Percentiles rank a stretch among this genome's conserved stretches.
These are phyloP conservation scores for Leptodactylus fallax DNA, from an alignment of 2,797 vertebrate species.

Conservation along the genomic window DNA sequence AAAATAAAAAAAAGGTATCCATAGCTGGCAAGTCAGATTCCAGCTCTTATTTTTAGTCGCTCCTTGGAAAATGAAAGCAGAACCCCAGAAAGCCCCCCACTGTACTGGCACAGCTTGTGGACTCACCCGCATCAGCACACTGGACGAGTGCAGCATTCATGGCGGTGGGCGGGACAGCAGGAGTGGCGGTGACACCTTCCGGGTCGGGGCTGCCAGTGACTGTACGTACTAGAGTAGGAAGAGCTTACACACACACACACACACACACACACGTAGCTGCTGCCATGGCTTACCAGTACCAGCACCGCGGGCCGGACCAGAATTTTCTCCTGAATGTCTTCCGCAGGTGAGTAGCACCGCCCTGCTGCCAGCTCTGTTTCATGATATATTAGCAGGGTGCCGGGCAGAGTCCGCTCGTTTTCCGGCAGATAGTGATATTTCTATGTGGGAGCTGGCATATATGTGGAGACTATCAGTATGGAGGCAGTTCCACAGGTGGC, in stretches of 20 bases:
- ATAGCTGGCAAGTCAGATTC: too few species aligned
- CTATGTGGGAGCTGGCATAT: too few species aligned
- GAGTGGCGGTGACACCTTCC: conserved; percentile 36
- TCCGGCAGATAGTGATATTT: too few species aligned
- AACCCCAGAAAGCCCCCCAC: too few species aligned
- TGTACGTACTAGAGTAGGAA: not conserved
- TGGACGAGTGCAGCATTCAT: not conserved
- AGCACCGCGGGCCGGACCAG: conserved; percentile 42
- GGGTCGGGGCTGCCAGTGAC: conserved; percentile 8
- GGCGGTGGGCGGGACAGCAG: not conserved
- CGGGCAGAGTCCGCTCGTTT: not conserved
- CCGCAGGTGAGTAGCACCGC: conserved; percentile 34
- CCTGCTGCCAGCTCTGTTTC: not conserved
- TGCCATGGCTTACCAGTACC: conserved; percentile 46
- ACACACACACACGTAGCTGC: not conserved
- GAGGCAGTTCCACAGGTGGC: too few species aligned
- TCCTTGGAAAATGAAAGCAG: too few species aligned
- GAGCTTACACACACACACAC: not conserved
- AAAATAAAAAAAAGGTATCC: too few species aligned
- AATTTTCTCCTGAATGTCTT: conserved; percentile 46
- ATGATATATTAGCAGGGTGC: too few species aligned
- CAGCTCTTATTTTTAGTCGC: too few species aligned
- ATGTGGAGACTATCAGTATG: too few species aligned
- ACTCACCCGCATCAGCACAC: too few species aligned
- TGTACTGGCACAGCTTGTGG: too few species aligned